Base-by-base conservation (phyloP, 2,888 invertebrate species). In the Andrena haemorrhoa region DNA sequence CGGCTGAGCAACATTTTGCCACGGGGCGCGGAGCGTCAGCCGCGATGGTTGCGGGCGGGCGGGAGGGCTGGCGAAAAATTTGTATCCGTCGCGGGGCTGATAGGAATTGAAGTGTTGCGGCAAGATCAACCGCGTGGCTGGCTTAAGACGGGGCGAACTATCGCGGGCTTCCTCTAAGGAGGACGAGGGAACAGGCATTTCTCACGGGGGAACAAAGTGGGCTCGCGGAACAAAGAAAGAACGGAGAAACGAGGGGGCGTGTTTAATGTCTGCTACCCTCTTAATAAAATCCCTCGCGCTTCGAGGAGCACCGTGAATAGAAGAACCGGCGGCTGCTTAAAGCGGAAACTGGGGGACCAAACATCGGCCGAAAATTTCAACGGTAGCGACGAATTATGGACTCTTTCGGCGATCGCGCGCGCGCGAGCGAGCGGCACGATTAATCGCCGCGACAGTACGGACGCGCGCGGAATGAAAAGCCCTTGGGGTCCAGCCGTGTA, bases 271-370 rank as follows among this genome's bases (percentile, higher is more conserved):
- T 85, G 86, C 70, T 89, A 89, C 90, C 89, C 88, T 90, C 90
- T 91, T 91, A 89, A 89, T 91, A 90, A 89, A 89, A 87, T 89
- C 71, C 90, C 91, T 90, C 90, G 86, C 90, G 90, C 90, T 90
- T 83, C 88, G 88, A 85, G 86, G 88, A 89, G 90, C 88, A 89
- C 86, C 87, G 86, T 88, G 89, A 91, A 92, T 91, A 85, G 86
- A 83, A 88, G 89, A 83, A 23, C 31, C n/a, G n/a, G n/a, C 53
- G 23, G 61, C 41, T 16, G 78, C 61, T 72, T 68, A 64, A 72
- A 41, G 1, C 41, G 5, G 71, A 77, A 51, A 58, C 47, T 51
- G 47, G 56, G 8, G 49, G 63, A 1, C 68, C 70, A 71, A 82
- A 75, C 68, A 68, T 64, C 68, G 4, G 71, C 35, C 70, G 10